phyloP scores from a whole-genome alignment of 2,113 vertebrate species.

The Marmota monax region DNA sequence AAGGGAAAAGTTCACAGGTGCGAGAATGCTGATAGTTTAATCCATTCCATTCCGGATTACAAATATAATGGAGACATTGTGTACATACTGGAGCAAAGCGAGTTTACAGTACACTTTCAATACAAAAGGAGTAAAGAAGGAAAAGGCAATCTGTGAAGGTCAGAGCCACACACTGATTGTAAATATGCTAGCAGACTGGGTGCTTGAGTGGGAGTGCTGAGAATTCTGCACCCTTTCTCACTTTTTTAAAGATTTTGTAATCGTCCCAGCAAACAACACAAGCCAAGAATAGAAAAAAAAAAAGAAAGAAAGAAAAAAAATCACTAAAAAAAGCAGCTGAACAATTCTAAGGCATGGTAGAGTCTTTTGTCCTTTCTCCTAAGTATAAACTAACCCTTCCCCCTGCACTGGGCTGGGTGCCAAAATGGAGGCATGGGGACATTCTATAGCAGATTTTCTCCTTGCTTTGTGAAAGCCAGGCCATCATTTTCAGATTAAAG shows the following conservation, averaged over 20 bases:
- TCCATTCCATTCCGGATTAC: neutral
- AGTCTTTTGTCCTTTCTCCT: neutral
- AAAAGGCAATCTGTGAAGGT: neutral
- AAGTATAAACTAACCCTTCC: neutral
- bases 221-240: neutral
- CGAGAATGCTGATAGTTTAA: slow-evolving; percentile 21
- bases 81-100: neutral
- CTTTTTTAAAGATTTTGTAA: slow-evolving; percentile 27
- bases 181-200: neutral
- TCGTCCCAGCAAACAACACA: slow-evolving; percentile 48
- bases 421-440: neutral
- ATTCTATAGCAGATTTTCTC: slow-evolving; percentile 4
- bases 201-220: neutral
- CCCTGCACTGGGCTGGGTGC: neutral
- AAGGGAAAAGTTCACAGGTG: neutral
- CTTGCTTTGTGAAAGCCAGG: neutral
- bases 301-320: neutral
- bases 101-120: neutral
- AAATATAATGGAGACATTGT: neutral
- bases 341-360: neutral
- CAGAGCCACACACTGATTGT: neutral
- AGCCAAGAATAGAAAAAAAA: slow-evolving; percentile 52
- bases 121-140: neutral
- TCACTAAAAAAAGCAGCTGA: neutral
- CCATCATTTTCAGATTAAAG: slow-evolving; percentile 55